Evolutionary conservation across 2,888 invertebrate species (phyloP).

Genomic region (Aricia artaxerxes): DNA sequence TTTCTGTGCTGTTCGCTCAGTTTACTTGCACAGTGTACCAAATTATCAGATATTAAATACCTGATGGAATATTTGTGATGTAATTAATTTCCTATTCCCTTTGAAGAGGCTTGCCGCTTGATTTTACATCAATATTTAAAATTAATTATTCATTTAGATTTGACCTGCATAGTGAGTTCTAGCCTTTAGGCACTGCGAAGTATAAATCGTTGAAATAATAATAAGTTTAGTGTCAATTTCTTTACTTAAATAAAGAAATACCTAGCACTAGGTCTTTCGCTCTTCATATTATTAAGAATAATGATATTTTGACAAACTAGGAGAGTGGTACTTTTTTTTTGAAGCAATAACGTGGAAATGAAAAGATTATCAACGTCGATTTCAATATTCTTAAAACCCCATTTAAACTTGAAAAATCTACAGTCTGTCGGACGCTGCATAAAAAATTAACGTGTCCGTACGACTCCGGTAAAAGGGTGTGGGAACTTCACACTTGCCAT

Average conservation of each 20-base stretch:
- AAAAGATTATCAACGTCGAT: too few relatives aligned
- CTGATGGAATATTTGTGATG: neutral
- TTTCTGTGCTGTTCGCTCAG: too few relatives aligned
- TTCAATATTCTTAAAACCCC: too few relatives aligned
- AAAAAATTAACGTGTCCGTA: slow-evolving; percentile 1
- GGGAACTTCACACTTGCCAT: slow-evolving; percentile 8
- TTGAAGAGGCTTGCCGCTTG: neutral
- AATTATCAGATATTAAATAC: neutral
- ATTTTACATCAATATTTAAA: neutral
- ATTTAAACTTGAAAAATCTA: neutral
- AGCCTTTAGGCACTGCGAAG: neutral
- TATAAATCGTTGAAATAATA: too few relatives aligned
- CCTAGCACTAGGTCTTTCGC: too few relatives aligned
- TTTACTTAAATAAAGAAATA: too few relatives aligned
- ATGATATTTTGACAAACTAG: too few relatives aligned
- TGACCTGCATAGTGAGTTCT: neutral
- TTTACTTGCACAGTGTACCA: neutral
- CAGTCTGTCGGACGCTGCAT: neutral
- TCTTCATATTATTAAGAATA: too few relatives aligned
- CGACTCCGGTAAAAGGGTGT: neutral
- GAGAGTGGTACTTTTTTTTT: too few relatives aligned
- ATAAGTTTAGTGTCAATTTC: too few relatives aligned
- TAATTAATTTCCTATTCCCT: neutral
- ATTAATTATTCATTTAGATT: neutral
- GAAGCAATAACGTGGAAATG: too few relatives aligned